Evolutionary conservation across 2,888 invertebrate genomes (phyloP), one percentile per base, ranked within the genome.

Genomic region (Eupeodes latifasciatus): DNA sequence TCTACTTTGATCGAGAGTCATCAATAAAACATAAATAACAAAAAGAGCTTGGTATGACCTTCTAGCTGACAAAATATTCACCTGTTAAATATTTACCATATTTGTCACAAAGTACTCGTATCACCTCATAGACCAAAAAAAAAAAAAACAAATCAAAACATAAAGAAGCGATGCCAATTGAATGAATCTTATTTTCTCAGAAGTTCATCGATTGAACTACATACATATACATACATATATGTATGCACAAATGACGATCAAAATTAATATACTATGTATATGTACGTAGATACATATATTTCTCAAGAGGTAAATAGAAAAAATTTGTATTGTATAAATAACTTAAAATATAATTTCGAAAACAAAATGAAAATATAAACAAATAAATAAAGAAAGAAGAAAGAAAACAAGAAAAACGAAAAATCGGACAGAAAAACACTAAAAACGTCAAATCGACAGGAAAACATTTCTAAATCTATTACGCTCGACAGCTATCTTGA

Each of bases 381-480:
- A 69, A 36, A 16, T 16, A 1, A 61, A 61, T 14, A 27, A 14
- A n/a, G 11, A 57, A 67, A 34, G 27, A 27, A 27, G 27, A 27
- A 27, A 27, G 2, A 27, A 72, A 64, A 40, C 49, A 80, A 34
- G 6, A 47, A 27, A 64, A 40, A 27, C 5, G 40, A 62, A 36
- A 40, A 64, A 81, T 75, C 49, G 51, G 64, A 36, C 72, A 69
- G 61, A 66, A 84, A 75, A 80, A 44, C 84, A 85, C 76, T 85
- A 81, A 81, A 85, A 85, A 81, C 85, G 81, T 85, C 85, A 85
- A 77, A 51, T 51, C 66, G 71, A 71, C 64, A 81, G 85, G 59
- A 47, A 81, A 81, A 81, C 71, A 72, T 85, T 85, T 85, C 76
- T 81, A 81, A 85, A 81, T 81, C 81, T 77, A 81, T 76, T 85